Conservation (phyloP, 2,113 vertebrate species). For the Ploceus nigricollis region DNA sequence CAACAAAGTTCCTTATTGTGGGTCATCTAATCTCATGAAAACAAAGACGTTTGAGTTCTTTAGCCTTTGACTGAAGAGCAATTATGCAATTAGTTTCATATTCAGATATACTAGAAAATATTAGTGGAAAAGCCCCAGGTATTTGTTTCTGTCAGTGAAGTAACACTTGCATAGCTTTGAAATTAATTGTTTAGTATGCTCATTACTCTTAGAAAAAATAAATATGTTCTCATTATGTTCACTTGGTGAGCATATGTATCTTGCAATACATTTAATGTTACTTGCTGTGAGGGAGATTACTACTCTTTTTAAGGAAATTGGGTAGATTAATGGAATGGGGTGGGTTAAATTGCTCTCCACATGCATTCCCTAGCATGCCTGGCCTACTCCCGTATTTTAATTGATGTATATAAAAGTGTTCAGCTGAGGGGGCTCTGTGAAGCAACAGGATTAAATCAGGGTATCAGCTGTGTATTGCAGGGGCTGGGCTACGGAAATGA, state of each 20-base stretch:
- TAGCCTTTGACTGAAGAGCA: background rate
- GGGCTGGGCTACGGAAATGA: background rate
- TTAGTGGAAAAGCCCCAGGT: background rate
- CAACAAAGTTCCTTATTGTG: background rate
- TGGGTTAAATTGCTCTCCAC: constrained; percentile 38
- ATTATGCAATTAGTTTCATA: background rate
- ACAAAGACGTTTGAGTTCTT: background rate
- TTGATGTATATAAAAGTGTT: background rate
- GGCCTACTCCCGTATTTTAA: background rate
- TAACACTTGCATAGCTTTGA: constrained; percentile 30
- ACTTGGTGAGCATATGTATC: constrained; percentile 50
- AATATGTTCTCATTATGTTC: constrained; percentile 36
- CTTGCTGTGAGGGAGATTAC: constrained; percentile 55
- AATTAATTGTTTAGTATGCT: constrained; percentile 54
- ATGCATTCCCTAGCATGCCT: constrained; percentile 8
- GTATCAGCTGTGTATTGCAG: background rate
- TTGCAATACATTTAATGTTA: constrained; percentile 8
- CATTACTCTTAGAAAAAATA: constrained; percentile 51
- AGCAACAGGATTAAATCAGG: background rate
- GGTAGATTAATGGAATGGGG: constrained; percentile 51
- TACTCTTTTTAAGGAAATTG: constrained; percentile 47
- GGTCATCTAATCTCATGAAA: background rate
- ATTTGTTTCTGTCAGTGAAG: constrained; percentile 24
- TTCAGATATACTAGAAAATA: constrained; percentile 4
- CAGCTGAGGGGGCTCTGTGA: background rate